A percentile compares a stretch with the other conserved stretches of the same genome.
Evolutionary conservation across 2,888 invertebrate genomes (phyloP).

Genomic region (Pterostichus niger): DNA sequence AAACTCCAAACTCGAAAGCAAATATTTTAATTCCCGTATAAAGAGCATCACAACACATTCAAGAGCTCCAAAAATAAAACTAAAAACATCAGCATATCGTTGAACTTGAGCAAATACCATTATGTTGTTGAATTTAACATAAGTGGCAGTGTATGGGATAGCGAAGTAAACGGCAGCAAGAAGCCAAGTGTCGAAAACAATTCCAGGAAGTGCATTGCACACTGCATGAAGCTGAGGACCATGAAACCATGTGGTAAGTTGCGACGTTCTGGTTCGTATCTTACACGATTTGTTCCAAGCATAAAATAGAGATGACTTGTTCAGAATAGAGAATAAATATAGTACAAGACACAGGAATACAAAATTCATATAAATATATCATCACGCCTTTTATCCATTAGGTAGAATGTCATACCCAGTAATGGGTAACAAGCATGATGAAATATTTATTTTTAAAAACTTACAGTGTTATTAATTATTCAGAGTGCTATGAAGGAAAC

Average conservation of each 20-base stretch:
- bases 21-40: slow-evolving; percentile 20
- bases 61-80: slow-evolving; percentile 29
- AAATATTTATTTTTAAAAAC: too few relatives aligned
- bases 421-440: too few relatives aligned
- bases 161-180: neutral
- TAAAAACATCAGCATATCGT: neutral
- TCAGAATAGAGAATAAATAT: too few relatives aligned
- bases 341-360: too few relatives aligned
- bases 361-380: too few relatives aligned
- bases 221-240: neutral
- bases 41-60: slow-evolving; percentile 10
- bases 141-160: neutral
- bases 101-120: slow-evolving; percentile 1
- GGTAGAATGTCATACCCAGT: too few relatives aligned
- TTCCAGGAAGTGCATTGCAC: neutral
- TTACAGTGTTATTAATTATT: too few relatives aligned
- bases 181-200: slow-evolving; percentile 5
- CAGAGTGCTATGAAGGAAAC: too few relatives aligned
- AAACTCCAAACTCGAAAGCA: neutral
- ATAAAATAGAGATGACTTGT: too few relatives aligned
- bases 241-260: neutral
- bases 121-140: slow-evolving; percentile 12
- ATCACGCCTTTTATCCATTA: too few relatives aligned
- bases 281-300: too few relatives aligned
- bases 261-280: neutral